These are phyloP conservation scores for Rhinophrynus dorsalis DNA, from an alignment of 2,797 vertebrate genomes.

Conservation along the genomic window DNA sequence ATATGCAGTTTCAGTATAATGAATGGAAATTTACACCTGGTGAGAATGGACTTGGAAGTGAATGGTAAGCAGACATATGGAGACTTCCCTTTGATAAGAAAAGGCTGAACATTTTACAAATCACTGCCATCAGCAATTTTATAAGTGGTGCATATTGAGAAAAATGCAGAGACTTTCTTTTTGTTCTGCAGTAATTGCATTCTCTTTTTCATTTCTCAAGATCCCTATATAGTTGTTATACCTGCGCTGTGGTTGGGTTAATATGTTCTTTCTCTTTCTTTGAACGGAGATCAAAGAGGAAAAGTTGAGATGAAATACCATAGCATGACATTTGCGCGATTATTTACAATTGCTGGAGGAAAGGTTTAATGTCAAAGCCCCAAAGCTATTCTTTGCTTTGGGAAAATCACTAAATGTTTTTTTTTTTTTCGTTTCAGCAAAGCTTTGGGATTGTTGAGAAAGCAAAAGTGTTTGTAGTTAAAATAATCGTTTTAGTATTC, in stretches of 20 bases:
- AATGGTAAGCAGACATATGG: no score
- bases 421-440: background rate
- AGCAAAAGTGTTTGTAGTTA: no score
- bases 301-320: constrained; percentile 26
- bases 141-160: no score
- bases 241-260: background rate
- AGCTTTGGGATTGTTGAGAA: background rate
- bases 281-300: constrained; percentile 11
- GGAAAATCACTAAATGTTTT: background rate
- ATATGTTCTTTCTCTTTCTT: constrained; percentile 14
- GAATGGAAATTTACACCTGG: no score
- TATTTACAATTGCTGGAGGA: background rate
- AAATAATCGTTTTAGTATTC: no score
- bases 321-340: constrained; percentile 18
- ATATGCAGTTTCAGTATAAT: no score
- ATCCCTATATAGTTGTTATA: background rate
- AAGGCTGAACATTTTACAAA: no score
- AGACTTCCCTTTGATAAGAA: no score
- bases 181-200: background rate
- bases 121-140: no score
- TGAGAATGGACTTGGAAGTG: no score
- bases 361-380: background rate
- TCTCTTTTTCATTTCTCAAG: background rate
- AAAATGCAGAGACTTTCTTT: no score
- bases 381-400: background rate